Evolutionary conservation across 2,113 vertebrate species (phyloP), one percentile per base, ranked within the genome.

Genomic region (Pongo abelii): DNA sequence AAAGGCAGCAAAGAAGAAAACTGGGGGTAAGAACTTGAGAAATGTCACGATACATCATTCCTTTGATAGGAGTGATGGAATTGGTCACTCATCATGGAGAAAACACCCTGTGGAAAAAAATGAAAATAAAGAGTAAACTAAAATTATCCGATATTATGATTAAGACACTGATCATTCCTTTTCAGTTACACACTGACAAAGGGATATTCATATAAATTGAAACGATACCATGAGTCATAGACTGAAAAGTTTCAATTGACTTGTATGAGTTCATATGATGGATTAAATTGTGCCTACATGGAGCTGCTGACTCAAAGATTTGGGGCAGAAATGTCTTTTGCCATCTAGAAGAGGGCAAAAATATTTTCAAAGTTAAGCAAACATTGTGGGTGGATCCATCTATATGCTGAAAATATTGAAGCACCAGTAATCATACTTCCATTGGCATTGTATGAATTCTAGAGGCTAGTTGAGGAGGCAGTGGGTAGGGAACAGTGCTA

Each of bases 271-370:
- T 95, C 57, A 72, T 59, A 27, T 1, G 10, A 59, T 25, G 77
- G 70, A 93, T 90, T 96, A 91, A 92, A 75, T 8, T 69, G 4
- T 57, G 38, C 84, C 95, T 93, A 79, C 35, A 75, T n/a, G 46
- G 35, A 96, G 20, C 35, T 32, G 3, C 61, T 94, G 94, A 97
- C 89, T 96, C 89, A 96, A 94, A 67, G 23, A 89, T 80, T 80
- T 93, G 3, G 27, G 89, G 87, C 14, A 92, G 75, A 90, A 89
- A 61, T 85, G 84, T 93, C 46, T 91, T 92, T 78, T 95, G 80
- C 40, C 70, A 77, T 52, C 14, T 84, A 84, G 38, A 48, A 95
- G 75, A 96, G 38, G 55, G 43, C n/a, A 95, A 87, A 96, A 64
- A 22, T 43, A 92, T 95, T 95, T 92, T 79, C 46, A 43, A 80